Percentiles rank a stretch among this genome's conserved stretches.
These are phyloP conservation scores for Solenodon paradoxus DNA, from an alignment of 2,113 vertebrate species.

Conservation along the genomic window DNA sequence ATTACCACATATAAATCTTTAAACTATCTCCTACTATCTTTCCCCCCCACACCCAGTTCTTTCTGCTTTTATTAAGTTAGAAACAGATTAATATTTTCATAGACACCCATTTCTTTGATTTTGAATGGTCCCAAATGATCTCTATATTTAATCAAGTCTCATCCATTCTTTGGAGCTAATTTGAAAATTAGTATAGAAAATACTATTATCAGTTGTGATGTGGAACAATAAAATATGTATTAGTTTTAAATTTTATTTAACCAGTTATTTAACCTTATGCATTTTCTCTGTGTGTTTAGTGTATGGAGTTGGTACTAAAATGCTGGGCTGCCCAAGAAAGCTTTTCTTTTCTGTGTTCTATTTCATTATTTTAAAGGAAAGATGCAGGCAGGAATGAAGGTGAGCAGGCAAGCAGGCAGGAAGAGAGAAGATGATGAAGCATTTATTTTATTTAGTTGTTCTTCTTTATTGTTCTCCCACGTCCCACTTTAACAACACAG, in stretches of 20 bases:
- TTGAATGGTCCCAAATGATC: not conserved
- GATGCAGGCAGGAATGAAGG: no score
- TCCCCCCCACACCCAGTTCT: no score
- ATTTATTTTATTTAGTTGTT: no score
- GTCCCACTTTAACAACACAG: no score
- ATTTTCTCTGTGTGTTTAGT: not conserved
- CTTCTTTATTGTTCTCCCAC: no score
- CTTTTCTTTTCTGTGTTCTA: no score
- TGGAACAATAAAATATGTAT: not conserved
- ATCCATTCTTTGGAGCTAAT: not conserved
- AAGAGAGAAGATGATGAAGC: no score
- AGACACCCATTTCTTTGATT: not conserved
- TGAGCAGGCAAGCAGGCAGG: no score
- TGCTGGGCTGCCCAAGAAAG: not conserved
- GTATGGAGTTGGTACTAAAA: not conserved
- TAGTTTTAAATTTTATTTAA: not conserved
- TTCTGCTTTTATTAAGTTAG: conserved; percentile 15
- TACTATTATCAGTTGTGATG: not conserved
- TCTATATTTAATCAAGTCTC: not conserved
- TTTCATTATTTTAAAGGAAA: no score
- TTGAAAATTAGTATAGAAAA: not conserved
- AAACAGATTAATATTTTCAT: not conserved
- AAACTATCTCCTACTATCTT: no score
- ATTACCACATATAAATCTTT: no score
- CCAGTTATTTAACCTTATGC: not conserved